These are phyloP conservation scores for Cactoblastis cactorum DNA, from an alignment of 2,888 invertebrate genomes.

Conservation along the genomic window DNA sequence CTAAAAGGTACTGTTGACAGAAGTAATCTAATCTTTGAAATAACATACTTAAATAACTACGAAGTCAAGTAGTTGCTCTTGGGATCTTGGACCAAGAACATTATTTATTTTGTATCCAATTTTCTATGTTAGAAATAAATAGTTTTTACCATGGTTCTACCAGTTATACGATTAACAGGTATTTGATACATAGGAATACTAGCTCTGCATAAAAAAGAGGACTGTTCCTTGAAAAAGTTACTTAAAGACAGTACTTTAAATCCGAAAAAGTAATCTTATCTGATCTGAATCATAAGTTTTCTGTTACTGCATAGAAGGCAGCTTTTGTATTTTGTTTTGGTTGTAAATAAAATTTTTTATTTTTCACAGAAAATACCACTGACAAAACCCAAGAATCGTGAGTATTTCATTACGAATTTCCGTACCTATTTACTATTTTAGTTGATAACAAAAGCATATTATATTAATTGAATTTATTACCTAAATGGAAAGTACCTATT, in stretches of 20 bases:
- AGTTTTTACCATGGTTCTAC: constrained; percentile 3
- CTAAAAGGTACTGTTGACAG: constrained; percentile 15
- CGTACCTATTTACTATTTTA: background rate
- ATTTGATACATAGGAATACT: background rate
- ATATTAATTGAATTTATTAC: no score
- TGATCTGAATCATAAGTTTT: no score
- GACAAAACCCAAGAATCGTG: background rate
- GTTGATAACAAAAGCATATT: no score
- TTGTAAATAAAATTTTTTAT: no score
- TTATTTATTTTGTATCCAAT: background rate
- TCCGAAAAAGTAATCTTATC: no score
- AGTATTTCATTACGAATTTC: background rate
- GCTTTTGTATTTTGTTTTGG: no score
- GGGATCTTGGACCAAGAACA: background rate
- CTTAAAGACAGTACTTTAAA: no score
- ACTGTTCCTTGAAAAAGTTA: no score
- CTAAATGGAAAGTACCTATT: no score
- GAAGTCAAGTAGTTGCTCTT: background rate
- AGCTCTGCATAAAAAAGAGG: no score
- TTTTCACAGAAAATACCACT: constrained; percentile 26
- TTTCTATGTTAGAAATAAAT: background rate
- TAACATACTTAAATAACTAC: background rate
- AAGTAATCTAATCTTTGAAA: constrained; percentile 10
- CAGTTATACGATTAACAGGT: background rate
- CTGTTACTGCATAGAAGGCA: no score